Conservation (phyloP, 2,888 invertebrate genomes). For the Hirtodrosophila trivittata region DNA sequence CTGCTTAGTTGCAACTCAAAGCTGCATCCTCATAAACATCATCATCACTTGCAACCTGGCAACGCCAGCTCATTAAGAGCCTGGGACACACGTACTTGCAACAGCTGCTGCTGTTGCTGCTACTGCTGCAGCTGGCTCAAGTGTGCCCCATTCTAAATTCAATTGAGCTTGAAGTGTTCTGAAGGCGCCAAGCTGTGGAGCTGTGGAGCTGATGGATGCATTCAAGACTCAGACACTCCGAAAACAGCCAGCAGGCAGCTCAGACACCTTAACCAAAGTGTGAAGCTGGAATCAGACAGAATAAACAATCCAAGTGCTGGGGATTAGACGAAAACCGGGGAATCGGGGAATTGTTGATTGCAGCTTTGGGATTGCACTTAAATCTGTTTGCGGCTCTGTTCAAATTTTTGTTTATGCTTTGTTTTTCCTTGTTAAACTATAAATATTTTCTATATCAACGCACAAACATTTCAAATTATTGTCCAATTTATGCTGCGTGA, state of each 20-base stretch:
- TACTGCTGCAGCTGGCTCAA: slow-evolving; percentile 40
- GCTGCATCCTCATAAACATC: slow-evolving; percentile 10
- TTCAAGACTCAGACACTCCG: slow-evolving; percentile 13
- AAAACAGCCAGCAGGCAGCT: slow-evolving; percentile 22
- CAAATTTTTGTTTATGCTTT: slow-evolving; percentile 13
- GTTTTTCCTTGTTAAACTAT: slow-evolving; percentile 28
- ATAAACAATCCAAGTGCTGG: not conserved
- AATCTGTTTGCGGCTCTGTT: slow-evolving; percentile 30
- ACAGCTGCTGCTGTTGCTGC: slow-evolving; percentile 26
- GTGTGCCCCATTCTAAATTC: slow-evolving; percentile 68
- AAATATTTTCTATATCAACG: slow-evolving; percentile 46
- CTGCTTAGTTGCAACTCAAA: slow-evolving; percentile 28
- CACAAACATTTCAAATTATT: slow-evolving; percentile 40
- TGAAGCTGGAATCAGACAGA: slow-evolving; percentile 7
- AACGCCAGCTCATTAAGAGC: slow-evolving; percentile 56
- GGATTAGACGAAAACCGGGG: not conserved
- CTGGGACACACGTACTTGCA: slow-evolving; percentile 50
- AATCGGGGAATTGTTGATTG: slow-evolving; percentile 27
- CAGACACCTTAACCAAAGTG: slow-evolving; percentile 20
- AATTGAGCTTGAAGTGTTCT: slow-evolving; percentile 72
- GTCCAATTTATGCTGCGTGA: slow-evolving; percentile 41
- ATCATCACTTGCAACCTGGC: slow-evolving; percentile 31
- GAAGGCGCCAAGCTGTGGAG: slow-evolving; percentile 56
- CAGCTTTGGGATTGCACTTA: slow-evolving; percentile 32
- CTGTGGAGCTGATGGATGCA: slow-evolving; percentile 43